A percentile compares a stretch with the other conserved stretches of the same genome.
phyloP scores from a whole-genome alignment of 2,888 invertebrate genomes.

The Thysanoteuthis rhombus region DNA sequence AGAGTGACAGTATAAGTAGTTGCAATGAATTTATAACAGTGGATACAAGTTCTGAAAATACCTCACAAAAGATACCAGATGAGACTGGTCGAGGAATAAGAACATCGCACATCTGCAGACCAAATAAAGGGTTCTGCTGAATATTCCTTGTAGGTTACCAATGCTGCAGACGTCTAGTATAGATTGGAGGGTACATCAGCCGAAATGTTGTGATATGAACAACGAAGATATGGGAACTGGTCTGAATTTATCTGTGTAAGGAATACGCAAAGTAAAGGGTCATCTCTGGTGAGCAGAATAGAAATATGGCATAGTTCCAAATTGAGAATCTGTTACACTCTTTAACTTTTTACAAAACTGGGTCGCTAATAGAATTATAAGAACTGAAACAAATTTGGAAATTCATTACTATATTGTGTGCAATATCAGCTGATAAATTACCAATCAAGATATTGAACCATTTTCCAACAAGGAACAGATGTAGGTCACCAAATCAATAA shows the following conservation, averaged over 20 bases:
- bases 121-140: too few relatives aligned
- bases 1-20: too few relatives aligned
- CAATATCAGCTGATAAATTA: background rate
- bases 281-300: background rate
- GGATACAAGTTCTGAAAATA: too few relatives aligned
- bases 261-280: background rate
- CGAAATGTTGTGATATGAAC: too few relatives aligned
- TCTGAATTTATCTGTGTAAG: background rate
- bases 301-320: background rate
- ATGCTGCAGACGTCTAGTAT: too few relatives aligned
- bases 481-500: background rate
- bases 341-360: background rate
- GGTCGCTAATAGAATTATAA: background rate
- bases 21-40: too few relatives aligned
- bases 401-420: background rate
- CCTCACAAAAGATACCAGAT: too few relatives aligned
- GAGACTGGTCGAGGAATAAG: too few relatives aligned
- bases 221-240: too few relatives aligned
- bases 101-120: too few relatives aligned
- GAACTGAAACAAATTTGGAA: background rate
- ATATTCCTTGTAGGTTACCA: too few relatives aligned
- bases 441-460: background rate
- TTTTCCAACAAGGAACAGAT: background rate
- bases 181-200: too few relatives aligned
- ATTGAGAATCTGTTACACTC: background rate